Percentiles rank a stretch among this genome's conserved stretches.
Conservation (phyloP, 1,140 invertebrate genomes). For the Bombyx mandarina region DNA sequence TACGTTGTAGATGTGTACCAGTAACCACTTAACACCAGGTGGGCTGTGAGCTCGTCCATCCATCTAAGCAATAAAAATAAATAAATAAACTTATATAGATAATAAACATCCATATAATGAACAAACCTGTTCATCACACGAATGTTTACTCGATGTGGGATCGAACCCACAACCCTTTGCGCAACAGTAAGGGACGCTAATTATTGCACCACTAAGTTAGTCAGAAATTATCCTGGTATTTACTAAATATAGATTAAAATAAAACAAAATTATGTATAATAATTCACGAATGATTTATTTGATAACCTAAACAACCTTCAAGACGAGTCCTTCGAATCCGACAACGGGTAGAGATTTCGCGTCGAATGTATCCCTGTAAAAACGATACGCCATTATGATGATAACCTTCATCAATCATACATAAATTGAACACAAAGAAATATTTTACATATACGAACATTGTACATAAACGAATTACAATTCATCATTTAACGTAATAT, state of each 20-base stretch:
- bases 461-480: neutral
- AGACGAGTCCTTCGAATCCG: conserved; percentile 43
- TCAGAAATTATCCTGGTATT: no score
- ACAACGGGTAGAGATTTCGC: conserved; percentile 29
- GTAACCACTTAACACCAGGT: no score
- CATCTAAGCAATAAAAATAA: no score
- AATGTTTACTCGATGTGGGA: no score
- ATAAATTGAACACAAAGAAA: neutral
- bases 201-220: no score
- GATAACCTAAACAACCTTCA: conserved; percentile 20
- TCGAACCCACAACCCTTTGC: no score
- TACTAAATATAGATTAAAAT: neutral
- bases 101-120: no score
- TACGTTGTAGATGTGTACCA: no score
- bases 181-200: no score
- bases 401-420: conserved; percentile 9
- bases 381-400: neutral
- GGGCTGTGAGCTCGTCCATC: no score
- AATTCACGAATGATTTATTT: neutral
- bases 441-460: neutral
- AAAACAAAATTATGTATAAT: neutral
- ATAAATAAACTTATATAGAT: no score
- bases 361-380: conserved; percentile 37
- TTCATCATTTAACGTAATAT: neutral
- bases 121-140: no score